Conservation (phyloP, 2,797 vertebrate genomes). For the Bradypodion pumilum region DNA sequence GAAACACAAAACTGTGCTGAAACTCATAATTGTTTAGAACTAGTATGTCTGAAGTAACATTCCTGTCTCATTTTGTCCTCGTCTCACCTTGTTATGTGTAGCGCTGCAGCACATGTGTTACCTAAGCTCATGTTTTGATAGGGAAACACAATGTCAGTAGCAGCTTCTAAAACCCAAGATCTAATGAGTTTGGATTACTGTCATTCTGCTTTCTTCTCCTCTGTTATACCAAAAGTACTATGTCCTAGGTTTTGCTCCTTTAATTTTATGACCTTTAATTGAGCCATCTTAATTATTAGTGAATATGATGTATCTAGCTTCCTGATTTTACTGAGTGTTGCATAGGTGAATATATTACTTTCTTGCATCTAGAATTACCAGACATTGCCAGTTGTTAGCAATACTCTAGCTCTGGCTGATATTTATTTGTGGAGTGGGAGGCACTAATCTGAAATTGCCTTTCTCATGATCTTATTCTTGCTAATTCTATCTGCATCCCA, state of each 20-base stretch:
- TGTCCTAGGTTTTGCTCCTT: conserved; percentile 23
- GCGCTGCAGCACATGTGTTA: conserved; percentile 63
- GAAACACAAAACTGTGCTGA: background rate
- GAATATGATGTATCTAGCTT: conserved; percentile 14
- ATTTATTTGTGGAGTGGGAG: background rate
- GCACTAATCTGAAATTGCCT: background rate
- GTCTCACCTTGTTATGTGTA: conserved; percentile 57
- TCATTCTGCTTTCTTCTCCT: background rate
- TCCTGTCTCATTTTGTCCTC: conserved; percentile 56
- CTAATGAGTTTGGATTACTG: conserved; percentile 26
- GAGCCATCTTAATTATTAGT: conserved; percentile 13
- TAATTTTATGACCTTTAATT: conserved; percentile 11
- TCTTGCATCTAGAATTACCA: background rate
- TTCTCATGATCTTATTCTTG: background rate
- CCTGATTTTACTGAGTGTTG: conserved; percentile 20
- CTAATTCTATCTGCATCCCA: background rate
- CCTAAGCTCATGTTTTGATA: conserved; percentile 40
- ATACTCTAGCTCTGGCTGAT: background rate
- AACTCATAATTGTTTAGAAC: conserved; percentile 30
- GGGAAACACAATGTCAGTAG: conserved; percentile 30
- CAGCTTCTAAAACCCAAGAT: conserved; percentile 14
- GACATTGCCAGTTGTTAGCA: background rate
- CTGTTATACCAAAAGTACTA: conserved; percentile 4
- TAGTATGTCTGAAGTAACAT: conserved; percentile 22
- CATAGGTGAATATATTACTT: background rate